Conservation (phyloP, 2,113 vertebrate species). For the Rallus limicola region DNA sequence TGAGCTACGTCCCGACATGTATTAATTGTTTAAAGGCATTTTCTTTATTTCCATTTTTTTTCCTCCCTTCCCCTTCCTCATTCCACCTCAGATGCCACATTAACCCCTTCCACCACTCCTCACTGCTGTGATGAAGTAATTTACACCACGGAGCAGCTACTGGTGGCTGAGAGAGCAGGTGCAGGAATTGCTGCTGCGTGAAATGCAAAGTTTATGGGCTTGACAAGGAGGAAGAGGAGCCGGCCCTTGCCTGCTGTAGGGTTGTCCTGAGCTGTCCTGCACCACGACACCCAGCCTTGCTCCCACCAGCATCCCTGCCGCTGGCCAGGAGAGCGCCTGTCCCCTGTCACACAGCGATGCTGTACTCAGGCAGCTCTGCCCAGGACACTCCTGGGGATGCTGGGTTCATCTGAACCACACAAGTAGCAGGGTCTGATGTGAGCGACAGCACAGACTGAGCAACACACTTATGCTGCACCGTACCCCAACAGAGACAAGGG, state of each 20-base stretch:
- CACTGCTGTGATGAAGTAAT: background rate
- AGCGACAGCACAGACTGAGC: too few species aligned
- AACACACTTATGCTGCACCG: too few species aligned
- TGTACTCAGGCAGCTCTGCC: too few species aligned
- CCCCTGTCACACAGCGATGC: fast-evolving
- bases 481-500: too few species aligned
- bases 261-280: too few species aligned
- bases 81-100: background rate
- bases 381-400: background rate
- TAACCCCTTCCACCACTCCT: background rate
- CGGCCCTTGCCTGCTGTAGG: background rate
- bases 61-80: background rate
- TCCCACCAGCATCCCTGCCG: background rate
- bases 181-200: fast-evolving
- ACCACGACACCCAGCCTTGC: background rate
- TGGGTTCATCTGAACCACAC: too few species aligned
- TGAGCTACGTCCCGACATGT: fast-evolving
- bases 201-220: fast-evolving
- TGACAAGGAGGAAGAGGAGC: background rate
- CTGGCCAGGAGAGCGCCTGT: background rate
- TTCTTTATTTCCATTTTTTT: background rate
- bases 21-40: background rate
- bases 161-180: background rate
- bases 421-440: too few species aligned
- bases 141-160: background rate